Percentiles rank a stretch among this genome's conserved stretches.
phyloP scores from a whole-genome alignment of 35 echinoderm and acorn worm species.

The Apostichopus californicus region DNA sequence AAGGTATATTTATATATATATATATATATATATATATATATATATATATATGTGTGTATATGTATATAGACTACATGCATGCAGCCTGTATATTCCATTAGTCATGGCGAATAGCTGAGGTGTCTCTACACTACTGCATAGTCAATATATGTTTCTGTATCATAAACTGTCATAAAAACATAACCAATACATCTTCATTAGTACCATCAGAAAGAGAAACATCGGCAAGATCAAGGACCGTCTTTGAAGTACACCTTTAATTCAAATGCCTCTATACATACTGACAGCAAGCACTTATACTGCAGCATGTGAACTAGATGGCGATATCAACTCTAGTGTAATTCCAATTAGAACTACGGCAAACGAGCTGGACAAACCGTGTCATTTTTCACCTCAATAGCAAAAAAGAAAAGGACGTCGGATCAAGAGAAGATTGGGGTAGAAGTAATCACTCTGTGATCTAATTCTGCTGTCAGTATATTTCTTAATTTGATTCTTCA shows the following conservation, averaged over 20 bases:
- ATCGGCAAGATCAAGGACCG: not conserved
- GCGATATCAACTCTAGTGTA: not conserved
- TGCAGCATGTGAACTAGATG: not conserved
- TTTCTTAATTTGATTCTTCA: not conserved
- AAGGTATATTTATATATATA: no score
- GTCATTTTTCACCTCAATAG: not conserved
- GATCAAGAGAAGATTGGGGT: not conserved
- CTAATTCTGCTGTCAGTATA: constrained; percentile 7
- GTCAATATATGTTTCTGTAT: no score
- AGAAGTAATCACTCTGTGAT: constrained; percentile 32
- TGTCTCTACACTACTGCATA: no score
- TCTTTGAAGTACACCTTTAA: not conserved
- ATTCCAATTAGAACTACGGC: constrained; percentile 9
- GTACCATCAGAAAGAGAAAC: no score
- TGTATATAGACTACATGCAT: no score
- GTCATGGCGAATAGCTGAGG: no score
- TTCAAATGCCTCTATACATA: not conserved
- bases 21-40: no score
- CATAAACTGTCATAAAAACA: no score
- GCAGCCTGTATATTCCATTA: no score
- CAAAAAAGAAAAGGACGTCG: not conserved
- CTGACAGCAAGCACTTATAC: not conserved
- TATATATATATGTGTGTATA: no score
- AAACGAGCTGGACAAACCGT: not conserved
- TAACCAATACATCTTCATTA: not conserved